These are phyloP conservation scores for Haplotaxodon microlepis DNA, from an alignment of 2,113 vertebrate species.

Conservation along the genomic window DNA sequence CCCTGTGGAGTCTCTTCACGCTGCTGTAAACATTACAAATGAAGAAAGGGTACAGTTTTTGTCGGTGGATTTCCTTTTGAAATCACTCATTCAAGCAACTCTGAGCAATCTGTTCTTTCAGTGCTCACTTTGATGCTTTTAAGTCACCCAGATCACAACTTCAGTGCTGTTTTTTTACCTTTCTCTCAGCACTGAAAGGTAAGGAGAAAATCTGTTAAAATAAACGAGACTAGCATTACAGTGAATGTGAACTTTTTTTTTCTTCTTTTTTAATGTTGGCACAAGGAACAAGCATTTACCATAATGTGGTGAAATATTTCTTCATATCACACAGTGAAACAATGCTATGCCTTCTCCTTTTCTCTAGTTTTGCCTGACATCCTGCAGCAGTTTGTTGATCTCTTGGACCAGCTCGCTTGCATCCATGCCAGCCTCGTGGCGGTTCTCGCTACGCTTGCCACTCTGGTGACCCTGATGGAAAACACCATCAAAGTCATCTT, in stretches of 20 bases:
- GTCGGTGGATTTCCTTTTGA: slow-evolving; percentile 26
- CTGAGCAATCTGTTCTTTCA: slow-evolving; percentile 18
- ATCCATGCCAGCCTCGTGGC: slow-evolving; percentile 86
- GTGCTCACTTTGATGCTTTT: slow-evolving; percentile 23
- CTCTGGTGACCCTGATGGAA: slow-evolving; percentile 79
- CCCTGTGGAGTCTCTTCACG: slow-evolving; percentile 28
- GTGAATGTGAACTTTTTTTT: slow-evolving; percentile 16
- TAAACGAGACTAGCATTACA: slow-evolving; percentile 41
- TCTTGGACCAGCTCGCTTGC: slow-evolving; percentile 92
- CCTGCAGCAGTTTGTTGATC: slow-evolving; percentile 95
- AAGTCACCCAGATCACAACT: slow-evolving; percentile 13
- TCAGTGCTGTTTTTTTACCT: slow-evolving; percentile 17
- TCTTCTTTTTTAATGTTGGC: slow-evolving; percentile 15
- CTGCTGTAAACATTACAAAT: slow-evolving; percentile 59
- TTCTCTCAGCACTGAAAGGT: background rate
- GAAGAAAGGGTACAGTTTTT: slow-evolving; percentile 9
- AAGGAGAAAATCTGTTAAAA: slow-evolving; percentile 35
- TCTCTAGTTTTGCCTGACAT: slow-evolving; percentile 86
- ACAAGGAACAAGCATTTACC: slow-evolving; percentile 18
- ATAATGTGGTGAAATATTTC: slow-evolving; percentile 6
- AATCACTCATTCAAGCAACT: slow-evolving; percentile 31
- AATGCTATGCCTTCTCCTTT: background rate
- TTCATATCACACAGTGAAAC: background rate
- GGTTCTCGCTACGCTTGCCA: slow-evolving; percentile 72
- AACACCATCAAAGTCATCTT: slow-evolving; percentile 92